Evolutionary conservation across 2,797 vertebrate genomes (phyloP).

Genomic region (Acanthurus leucopareius): DNA sequence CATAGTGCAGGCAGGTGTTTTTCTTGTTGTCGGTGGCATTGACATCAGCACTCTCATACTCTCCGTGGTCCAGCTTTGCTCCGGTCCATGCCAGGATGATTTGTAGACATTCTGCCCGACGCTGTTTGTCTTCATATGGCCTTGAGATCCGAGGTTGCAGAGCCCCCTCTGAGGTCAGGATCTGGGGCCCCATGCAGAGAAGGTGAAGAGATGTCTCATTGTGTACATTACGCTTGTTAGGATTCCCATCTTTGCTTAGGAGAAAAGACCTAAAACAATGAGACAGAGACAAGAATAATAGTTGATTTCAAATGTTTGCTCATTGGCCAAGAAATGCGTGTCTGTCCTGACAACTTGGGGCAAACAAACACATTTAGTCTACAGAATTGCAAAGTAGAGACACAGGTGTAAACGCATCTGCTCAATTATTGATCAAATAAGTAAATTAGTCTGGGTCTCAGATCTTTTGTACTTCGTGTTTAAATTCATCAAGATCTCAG

Average conservation of each 20-base stretch:
- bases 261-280: slow-evolving; percentile 91
- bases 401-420: background rate
- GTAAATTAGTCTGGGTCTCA: background rate
- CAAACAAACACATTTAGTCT: background rate
- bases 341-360: background rate
- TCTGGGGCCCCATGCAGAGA: slow-evolving; percentile 97
- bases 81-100: slow-evolving; percentile 96
- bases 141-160: slow-evolving; percentile 92
- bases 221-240: slow-evolving; percentile 97
- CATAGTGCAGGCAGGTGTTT: slow-evolving; percentile 96
- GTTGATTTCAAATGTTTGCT: background rate
- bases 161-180: slow-evolving; percentile 93
- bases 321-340: background rate
- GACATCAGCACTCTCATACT: slow-evolving; percentile 94
- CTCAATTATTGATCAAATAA: background rate
- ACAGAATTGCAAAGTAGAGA: background rate
- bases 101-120: slow-evolving; percentile 93
- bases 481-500: background rate
- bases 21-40: slow-evolving; percentile 97
- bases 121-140: slow-evolving; percentile 91
- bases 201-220: slow-evolving; percentile 98
- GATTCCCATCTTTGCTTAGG: slow-evolving; percentile 96
- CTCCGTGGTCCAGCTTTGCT: slow-evolving; percentile 96
- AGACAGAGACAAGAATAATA: slow-evolving; percentile 14
- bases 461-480: background rate